Conservation (phyloP, 2,113 vertebrate species). For the zebrafish (Danio rerio) region DNA sequence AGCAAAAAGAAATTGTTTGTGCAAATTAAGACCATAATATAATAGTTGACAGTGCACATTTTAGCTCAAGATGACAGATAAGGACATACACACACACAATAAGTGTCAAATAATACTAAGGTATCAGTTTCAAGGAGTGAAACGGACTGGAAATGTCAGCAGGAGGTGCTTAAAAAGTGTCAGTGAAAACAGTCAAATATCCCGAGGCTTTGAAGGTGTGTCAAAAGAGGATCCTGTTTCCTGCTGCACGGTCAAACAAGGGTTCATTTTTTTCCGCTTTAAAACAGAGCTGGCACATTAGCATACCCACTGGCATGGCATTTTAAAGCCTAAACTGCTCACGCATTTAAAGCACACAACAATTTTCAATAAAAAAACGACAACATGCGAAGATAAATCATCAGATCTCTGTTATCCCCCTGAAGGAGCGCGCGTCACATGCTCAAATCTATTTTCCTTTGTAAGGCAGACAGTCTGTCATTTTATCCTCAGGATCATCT, state of each 20-base stretch:
- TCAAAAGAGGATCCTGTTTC: slow-evolving; percentile 38
- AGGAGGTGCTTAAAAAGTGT: slow-evolving; percentile 35
- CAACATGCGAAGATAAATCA: not conserved
- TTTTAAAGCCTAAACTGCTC: not conserved
- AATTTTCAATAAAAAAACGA: not conserved
- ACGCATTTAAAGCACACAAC: not conserved
- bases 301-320: not conserved
- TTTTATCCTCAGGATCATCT: slow-evolving; percentile 31
- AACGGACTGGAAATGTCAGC: slow-evolving; percentile 43
- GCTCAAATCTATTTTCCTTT: slow-evolving; percentile 33
- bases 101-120: slow-evolving; percentile 34
- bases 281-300: slow-evolving; percentile 1
- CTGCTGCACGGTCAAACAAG: not conserved
- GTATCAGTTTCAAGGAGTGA: slow-evolving; percentile 35
- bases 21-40: not conserved
- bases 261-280: not conserved
- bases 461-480: slow-evolving; percentile 12
- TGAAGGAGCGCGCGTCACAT: not conserved
- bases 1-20: no score
- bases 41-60: not conserved
- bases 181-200: slow-evolving; percentile 12
- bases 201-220: slow-evolving; percentile 33
- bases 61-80: not conserved
- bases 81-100: slow-evolving; percentile 13
- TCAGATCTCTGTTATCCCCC: not conserved